Percentiles rank a stretch among this genome's conserved stretches.
Evolutionary conservation across 2,113 vertebrate species (phyloP).

Genomic region (Lophotis ruficrista): DNA sequence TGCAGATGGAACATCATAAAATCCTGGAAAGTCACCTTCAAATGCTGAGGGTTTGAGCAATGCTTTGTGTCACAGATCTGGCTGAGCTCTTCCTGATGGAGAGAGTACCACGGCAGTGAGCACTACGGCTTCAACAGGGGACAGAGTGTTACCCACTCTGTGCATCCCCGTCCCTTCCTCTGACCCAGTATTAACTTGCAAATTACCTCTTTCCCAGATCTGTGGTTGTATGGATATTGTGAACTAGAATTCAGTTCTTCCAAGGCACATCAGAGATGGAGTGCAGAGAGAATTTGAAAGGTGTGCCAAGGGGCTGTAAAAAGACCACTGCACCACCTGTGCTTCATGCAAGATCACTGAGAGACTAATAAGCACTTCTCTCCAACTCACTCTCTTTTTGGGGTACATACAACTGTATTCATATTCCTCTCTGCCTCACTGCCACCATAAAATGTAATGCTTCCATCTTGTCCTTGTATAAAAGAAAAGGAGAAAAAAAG

Average conservation of each 20-base stretch:
- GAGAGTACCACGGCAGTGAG: not conserved
- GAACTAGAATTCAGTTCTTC: not conserved
- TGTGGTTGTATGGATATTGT: not conserved
- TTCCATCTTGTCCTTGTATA: not conserved
- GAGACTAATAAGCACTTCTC: not conserved
- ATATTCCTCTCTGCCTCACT: not conserved
- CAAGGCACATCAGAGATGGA: not conserved
- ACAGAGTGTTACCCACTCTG: no score
- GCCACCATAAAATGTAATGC: not conserved
- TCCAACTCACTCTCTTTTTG: not conserved
- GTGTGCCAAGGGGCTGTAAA: not conserved
- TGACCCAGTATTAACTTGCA: not conserved
- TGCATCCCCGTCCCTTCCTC: not conserved
- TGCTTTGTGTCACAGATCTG: not conserved
- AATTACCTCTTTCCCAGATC: not conserved
- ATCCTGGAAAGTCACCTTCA: not conserved
- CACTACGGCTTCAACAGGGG: not conserved
- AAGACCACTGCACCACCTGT: not conserved
- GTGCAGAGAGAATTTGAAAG: not conserved
- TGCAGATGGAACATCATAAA: not conserved
- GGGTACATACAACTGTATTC: not conserved
- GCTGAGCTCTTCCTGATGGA: not conserved
- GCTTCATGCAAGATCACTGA: not conserved
- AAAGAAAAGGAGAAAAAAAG: not conserved
- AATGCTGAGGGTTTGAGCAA: not conserved